These are phyloP conservation scores for Lithophane ornitopus DNA, from an alignment of 2,888 invertebrate species.

Conservation along the genomic window DNA sequence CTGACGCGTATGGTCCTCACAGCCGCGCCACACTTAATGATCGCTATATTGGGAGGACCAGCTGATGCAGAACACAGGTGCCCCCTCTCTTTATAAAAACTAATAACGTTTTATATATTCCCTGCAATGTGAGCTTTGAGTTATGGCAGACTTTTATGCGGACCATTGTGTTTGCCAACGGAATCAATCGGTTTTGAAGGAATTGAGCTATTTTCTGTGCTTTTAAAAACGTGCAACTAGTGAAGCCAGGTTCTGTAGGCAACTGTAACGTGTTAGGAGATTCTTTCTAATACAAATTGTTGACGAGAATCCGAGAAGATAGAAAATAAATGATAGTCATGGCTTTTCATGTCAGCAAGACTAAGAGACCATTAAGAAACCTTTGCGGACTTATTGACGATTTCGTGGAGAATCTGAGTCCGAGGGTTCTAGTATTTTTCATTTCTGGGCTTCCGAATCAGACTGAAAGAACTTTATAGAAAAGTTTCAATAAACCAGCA, in stretches of 20 bases:
- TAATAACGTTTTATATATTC: slow-evolving; percentile 74
- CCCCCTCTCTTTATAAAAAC: slow-evolving; percentile 68
- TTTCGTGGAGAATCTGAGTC: no score
- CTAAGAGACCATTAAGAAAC: not conserved
- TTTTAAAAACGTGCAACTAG: not conserved
- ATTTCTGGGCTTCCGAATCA: not conserved
- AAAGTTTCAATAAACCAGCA: not conserved
- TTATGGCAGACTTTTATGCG: slow-evolving; percentile 47
- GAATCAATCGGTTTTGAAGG: slow-evolving; percentile 14
- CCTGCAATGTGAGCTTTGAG: slow-evolving; percentile 44
- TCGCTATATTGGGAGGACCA: slow-evolving; percentile 69
- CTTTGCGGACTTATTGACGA: not conserved
- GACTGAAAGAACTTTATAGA: not conserved
- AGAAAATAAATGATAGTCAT: not conserved
- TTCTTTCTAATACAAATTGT: not conserved
- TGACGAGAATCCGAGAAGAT: not conserved
- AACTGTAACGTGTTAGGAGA: not conserved
- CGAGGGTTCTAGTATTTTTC: not conserved
- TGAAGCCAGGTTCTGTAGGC: not conserved
- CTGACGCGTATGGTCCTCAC: slow-evolving; percentile 17
- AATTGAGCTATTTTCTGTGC: not conserved
- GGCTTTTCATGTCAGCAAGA: not conserved
- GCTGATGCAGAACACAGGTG: slow-evolving; percentile 71
- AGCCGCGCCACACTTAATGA: slow-evolving; percentile 40
- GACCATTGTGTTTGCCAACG: slow-evolving; percentile 37